Evolutionary conservation across 2,888 invertebrate genomes (phyloP), one percentile per base, ranked within the genome.

Genomic region (Ischnura elegans): DNA sequence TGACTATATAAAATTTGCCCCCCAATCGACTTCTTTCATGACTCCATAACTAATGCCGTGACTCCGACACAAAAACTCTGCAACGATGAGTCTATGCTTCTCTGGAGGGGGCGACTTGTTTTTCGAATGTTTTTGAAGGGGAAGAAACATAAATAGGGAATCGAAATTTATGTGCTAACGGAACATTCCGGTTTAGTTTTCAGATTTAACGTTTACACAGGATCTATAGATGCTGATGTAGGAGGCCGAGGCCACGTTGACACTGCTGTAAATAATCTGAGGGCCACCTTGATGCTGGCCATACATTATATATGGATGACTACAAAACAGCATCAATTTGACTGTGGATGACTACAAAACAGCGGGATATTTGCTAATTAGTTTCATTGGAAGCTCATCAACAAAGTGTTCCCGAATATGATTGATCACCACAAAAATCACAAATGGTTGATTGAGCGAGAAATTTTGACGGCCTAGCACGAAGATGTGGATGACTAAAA

Each of bases 211-310:
- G 29, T 87, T 0, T 87, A 87, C n/a, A 46, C 46, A 10, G 87
- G 87, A 8, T 87, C 87, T 47, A n/a, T 4, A n/a, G 46, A 87
- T 47, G 29, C 25, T 46, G 46, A 87, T n/a, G 47, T 87, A 87
- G 87, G 87, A 87, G 87, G 47, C 42, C 46, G 36, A 93, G 87
- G 87, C 45, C 87, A 76, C 84, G 87, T 76, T 76, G 51, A 66
- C n/a, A 85, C 19, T 46, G 42, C 43, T 47, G 45, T 93, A 36
- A 47, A 93, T 21, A 42, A 93, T 19, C 25, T 93, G n/a, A 84
- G 55, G 55, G 55, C 21, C 55, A 21, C 19, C 21, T 55, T 19
- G 55, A 55, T 55, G 55, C 55, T 21, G 55, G 55, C 55, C 55
- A 55, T 55, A 21, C 55, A 55, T 55, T 55, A 19, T 55, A 13